Evolutionary conservation across 2,113 vertebrate genomes (phyloP).

Genomic region (Saimiri boliviensis): DNA sequence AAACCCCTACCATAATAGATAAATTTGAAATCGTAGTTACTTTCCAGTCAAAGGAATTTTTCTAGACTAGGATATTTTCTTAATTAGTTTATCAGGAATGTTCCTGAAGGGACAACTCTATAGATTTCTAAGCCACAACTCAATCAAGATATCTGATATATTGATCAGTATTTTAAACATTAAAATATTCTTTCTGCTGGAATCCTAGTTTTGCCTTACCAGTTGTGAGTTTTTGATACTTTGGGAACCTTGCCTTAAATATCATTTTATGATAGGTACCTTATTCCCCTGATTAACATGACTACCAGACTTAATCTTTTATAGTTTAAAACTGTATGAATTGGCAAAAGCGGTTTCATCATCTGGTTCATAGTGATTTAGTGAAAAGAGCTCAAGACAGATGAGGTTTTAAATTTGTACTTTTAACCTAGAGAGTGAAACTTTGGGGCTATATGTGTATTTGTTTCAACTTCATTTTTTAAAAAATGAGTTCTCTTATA

Average conservation of each 20-base stretch:
- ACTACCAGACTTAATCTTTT: background rate
- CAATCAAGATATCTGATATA: background rate
- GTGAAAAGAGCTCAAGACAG: background rate
- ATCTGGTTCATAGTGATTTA: background rate
- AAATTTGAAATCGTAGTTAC: background rate
- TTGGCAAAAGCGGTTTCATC: background rate
- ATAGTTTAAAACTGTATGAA: background rate
- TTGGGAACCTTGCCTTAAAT: background rate
- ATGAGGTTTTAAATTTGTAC: background rate
- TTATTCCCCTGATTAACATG: background rate
- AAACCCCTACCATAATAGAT: background rate
- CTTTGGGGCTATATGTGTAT: background rate
- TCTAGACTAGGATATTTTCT: background rate
- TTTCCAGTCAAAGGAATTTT: background rate
- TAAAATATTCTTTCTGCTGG: background rate
- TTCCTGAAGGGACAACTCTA: background rate
- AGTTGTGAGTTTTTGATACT: background rate
- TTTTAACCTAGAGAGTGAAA: background rate
- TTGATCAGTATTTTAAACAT: conserved; percentile 28
- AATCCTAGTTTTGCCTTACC: background rate
- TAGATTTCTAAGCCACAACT: background rate
- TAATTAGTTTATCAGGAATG: background rate
- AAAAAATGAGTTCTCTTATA: background rate
- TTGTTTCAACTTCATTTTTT: background rate
- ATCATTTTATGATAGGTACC: background rate